Evolutionary conservation across 2,888 invertebrate genomes (phyloP).

Genomic region (Masnerella sp.): DNA sequence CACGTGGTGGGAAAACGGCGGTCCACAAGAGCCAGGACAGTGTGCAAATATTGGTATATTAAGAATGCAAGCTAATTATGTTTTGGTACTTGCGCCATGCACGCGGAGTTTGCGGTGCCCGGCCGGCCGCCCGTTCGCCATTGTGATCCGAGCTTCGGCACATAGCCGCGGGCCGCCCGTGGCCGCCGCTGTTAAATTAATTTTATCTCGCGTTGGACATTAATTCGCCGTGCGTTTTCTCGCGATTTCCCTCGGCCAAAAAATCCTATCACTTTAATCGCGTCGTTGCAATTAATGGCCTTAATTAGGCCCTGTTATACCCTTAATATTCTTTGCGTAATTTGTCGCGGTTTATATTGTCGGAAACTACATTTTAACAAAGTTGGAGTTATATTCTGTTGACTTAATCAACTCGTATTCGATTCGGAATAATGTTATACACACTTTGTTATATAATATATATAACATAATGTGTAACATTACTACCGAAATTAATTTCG

Average conservation of each 20-base stretch:
- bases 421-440: too few relatives aligned
- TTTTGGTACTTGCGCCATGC: constrained; percentile 72
- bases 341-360: too few relatives aligned
- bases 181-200: constrained; percentile 77
- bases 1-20: constrained; percentile 61
- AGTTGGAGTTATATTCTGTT: too few relatives aligned
- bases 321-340: too few relatives aligned
- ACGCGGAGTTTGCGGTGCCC: constrained; percentile 69
- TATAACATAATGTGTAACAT: too few relatives aligned
- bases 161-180: constrained; percentile 72
- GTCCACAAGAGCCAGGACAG: constrained; percentile 70
- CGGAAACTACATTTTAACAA: too few relatives aligned
- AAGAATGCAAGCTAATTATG: constrained; percentile 78
- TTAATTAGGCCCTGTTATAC: constrained; percentile 10
- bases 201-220: constrained; percentile 76
- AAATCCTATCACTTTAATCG: constrained; percentile 29
- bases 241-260: constrained; percentile 10
- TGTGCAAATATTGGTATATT: constrained; percentile 77
- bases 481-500: too few relatives aligned
- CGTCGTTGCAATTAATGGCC: constrained; percentile 29
- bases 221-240: constrained; percentile 70
- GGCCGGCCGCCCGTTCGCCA: constrained; percentile 72
- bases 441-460: too few relatives aligned
- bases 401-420: too few relatives aligned
- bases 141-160: constrained; percentile 76